phyloP scores from a whole-genome alignment of 64 coral and sea anemone species.

The Pocillopora damicornis region DNA sequence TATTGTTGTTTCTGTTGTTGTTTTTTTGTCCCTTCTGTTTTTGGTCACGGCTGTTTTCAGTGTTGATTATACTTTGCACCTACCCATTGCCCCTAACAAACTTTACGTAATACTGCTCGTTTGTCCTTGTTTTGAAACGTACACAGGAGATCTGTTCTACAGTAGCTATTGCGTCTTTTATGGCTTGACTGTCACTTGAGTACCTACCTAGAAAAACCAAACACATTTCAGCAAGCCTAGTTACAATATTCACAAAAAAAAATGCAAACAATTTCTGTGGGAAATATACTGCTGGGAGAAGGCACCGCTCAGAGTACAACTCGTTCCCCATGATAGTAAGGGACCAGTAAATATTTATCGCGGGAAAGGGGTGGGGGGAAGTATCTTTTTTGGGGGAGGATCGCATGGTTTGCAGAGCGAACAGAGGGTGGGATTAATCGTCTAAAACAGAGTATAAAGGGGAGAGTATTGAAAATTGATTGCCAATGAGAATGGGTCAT shows the following conservation, averaged over 20 bases:
- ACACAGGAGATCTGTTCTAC: slow-evolving; percentile 66
- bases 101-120: slow-evolving; percentile 41
- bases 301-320: no score
- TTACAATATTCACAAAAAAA: background rate
- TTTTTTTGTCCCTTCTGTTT: background rate
- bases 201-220: slow-evolving; percentile 30
- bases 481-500: no score
- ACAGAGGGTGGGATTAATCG: no score
- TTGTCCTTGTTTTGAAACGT: slow-evolving; percentile 49
- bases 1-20: background rate
- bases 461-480: no score
- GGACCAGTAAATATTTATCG: no score
- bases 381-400: no score
- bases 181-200: slow-evolving; percentile 23
- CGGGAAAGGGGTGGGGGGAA: no score
- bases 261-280: background rate
- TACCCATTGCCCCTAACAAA: slow-evolving; percentile 66
- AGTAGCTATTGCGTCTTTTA: slow-evolving; percentile 55
- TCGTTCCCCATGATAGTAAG: no score
- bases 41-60: no score
- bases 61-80: background rate
- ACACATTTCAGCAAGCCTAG: background rate
- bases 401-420: no score
- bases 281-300: no score
- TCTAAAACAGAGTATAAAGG: no score